Evolutionary conservation across 2,113 vertebrate genomes (phyloP).

Genomic region (Pseudopipra pipra): DNA sequence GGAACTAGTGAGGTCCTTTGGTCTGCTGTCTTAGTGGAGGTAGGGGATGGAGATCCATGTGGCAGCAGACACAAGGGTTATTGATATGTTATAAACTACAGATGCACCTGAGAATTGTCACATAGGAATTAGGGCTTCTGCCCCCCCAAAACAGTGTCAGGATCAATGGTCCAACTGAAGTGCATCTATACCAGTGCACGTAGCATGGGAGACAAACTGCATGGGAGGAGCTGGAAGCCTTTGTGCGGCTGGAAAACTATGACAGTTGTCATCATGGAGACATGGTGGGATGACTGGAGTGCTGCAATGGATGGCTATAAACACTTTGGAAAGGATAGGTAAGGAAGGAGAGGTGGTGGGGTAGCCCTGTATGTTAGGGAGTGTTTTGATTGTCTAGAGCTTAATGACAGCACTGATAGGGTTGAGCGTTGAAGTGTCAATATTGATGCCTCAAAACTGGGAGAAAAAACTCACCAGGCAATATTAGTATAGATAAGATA

Average conservation of each 20-base stretch:
- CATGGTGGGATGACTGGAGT: neutral
- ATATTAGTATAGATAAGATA: too few relatives aligned
- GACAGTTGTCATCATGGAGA: neutral
- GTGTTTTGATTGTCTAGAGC: neutral
- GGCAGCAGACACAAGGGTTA: neutral
- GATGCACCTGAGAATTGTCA: neutral
- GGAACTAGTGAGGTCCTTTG: neutral
- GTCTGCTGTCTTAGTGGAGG: neutral
- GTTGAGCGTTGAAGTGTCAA: neutral
- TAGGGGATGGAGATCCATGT: neutral
- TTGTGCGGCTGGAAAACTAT: neutral
- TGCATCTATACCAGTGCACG: neutral
- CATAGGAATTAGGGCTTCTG: neutral
- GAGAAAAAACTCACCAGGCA: too few relatives aligned
- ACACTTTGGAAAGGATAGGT: neutral
- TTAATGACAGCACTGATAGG: neutral
- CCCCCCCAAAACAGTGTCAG: neutral
- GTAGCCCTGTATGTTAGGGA: neutral
- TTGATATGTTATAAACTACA: neutral
- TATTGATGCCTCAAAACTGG: neutral
- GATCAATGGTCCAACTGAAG: neutral
- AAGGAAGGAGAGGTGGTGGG: neutral
- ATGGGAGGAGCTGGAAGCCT: neutral
- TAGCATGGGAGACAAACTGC: neutral
- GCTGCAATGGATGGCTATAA: neutral